Evolutionary conservation across 2,113 vertebrate genomes (phyloP).

Genomic region (Chloebia gouldiae): DNA sequence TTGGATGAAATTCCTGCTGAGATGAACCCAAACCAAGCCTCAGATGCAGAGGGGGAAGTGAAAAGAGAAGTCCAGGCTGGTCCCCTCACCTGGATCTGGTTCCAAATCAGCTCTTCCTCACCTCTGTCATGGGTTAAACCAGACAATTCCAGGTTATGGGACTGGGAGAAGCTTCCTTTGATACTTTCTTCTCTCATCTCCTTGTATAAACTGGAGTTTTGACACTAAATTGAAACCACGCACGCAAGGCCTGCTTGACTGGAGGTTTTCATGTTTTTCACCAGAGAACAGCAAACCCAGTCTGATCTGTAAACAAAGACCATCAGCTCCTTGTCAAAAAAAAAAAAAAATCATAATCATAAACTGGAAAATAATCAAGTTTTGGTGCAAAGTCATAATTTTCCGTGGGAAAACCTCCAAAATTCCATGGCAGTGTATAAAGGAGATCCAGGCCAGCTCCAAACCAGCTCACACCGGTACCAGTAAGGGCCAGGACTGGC

Average conservation of each 20-base stretch:
- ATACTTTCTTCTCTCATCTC: not conserved
- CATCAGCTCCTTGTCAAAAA: not conserved
- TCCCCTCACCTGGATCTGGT: not conserved
- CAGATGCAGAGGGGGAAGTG: no score
- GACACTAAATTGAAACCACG: not conserved
- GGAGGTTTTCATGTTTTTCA: not conserved
- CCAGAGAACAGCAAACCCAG: not conserved
- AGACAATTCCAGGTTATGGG: not conserved
- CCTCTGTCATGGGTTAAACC: not conserved
- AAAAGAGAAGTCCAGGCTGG: not conserved
- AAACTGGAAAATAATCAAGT: conserved; percentile 1
- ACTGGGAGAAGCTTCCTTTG: not conserved
- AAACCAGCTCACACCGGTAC: not conserved
- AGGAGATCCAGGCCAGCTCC: not conserved
- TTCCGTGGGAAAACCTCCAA: conserved; percentile 42
- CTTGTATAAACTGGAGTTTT: not conserved
- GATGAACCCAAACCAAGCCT: not conserved
- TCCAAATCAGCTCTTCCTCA: not conserved
- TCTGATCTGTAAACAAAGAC: not conserved
- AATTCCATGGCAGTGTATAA: conserved; percentile 11
- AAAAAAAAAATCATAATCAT: not conserved
- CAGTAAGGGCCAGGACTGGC: not conserved
- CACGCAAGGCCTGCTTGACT: not conserved
- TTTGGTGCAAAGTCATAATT: conserved; percentile 36
- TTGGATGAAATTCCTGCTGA: not conserved